Base-by-base conservation (phyloP, 2,888 invertebrate genomes). In the Caenorhabditis wallacei region DNA sequence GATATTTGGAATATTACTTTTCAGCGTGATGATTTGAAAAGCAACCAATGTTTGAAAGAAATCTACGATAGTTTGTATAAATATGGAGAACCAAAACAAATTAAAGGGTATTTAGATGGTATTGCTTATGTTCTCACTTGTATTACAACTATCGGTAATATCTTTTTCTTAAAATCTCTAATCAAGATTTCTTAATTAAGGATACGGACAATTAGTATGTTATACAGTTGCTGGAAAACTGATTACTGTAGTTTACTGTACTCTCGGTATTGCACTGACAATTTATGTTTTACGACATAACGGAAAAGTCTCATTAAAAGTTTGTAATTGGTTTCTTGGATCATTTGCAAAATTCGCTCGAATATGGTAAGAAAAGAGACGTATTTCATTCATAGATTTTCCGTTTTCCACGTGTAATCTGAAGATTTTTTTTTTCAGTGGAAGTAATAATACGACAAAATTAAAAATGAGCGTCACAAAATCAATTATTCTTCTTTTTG, bases 281-380 rank as follows among this genome's bases (percentile, higher is more conserved):
- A 20, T 75, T 35, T 75, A 75, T 22, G 75, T 75, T 10, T 57
- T 75, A 16, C 66, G 75, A 46, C 64, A 75, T 26, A 75, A 75
- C 26, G 75, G 75, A 51, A 75, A 59, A 51, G 13, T 75, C 1
- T 43, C 66, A 7, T 40, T 75, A 63, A 57, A 26, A 20, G 57
- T 64, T 10, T 75, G 75, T 22, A 75, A 75, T 26, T 35, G 24
- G 56, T n/a, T n/a, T n/a, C 30, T 30, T 30, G 30, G 30, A 30
- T 30, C 3, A n/a, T n/a, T n/a, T n/a, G 8, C 30, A 20, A 22
- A 48, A 48, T n/a, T n/a, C 46, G 2, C 2, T 43, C 30, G 30
- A 40, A n/a, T n/a, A n/a, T n/a, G n/a, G n/a, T n/a, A n/a, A n/a
- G n/a, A n/a, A n/a, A n/a, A n/a, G n/a, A n/a, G n/a, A n/a, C n/a